Evolutionary conservation across 2,113 vertebrate genomes (phyloP).

Genomic region (Ptyas mucosa): DNA sequence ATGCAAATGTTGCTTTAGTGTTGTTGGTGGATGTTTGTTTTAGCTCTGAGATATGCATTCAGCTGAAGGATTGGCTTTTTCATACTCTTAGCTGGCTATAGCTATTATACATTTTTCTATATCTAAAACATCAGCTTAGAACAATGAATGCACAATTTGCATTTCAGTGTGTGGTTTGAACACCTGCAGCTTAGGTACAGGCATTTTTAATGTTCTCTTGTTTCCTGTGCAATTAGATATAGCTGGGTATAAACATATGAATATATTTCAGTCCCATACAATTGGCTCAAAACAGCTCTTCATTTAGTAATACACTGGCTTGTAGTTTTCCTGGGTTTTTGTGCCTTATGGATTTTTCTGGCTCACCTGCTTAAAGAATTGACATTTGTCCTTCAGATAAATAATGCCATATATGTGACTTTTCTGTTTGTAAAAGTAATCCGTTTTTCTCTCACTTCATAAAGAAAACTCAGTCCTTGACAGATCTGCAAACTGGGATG

Average conservation of each 20-base stretch:
- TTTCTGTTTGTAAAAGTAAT: constrained; percentile 49
- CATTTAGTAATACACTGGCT: too few relatives aligned
- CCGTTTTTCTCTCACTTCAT: constrained; percentile 57
- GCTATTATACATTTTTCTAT: background rate
- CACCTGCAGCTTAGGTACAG: background rate
- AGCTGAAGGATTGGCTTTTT: background rate
- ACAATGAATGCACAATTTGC: background rate
- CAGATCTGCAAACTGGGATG: constrained; percentile 40
- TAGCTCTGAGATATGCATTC: background rate
- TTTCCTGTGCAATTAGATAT: background rate
- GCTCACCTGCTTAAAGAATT: constrained; percentile 28
- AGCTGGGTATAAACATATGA: background rate
- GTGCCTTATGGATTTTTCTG: background rate
- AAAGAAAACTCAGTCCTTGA: constrained; percentile 59
- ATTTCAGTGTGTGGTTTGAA: background rate
- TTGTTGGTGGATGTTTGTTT: background rate
- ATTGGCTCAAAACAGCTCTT: background rate
- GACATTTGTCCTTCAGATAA: constrained; percentile 31
- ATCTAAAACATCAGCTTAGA: background rate
- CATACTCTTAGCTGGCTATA: background rate
- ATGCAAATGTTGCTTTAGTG: background rate
- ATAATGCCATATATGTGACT: constrained; percentile 38
- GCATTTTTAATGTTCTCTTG: background rate
- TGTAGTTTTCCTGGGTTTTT: background rate
- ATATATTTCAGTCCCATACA: background rate